Evolutionary conservation across 2,888 invertebrate species (phyloP).

Genomic region (Tipula vernalis): DNA sequence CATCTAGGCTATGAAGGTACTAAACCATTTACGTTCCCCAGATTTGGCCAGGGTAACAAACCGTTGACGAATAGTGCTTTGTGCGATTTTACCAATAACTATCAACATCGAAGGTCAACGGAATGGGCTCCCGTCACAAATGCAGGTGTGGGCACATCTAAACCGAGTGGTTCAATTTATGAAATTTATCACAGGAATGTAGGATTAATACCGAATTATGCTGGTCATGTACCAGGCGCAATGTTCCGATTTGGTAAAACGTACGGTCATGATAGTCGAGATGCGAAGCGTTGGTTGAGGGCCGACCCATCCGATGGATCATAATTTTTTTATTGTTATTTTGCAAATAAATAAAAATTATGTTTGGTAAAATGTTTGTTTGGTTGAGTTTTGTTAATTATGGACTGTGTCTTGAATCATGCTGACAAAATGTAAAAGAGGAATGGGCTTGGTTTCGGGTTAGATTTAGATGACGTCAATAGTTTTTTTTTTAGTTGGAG

Average conservation of each 20-base stretch:
- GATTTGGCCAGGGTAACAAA: slow-evolving; percentile 35
- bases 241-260: slow-evolving; percentile 63
- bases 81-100: slow-evolving; percentile 62
- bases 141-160: slow-evolving; percentile 23
- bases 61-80: slow-evolving; percentile 56
- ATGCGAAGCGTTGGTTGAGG: slow-evolving; percentile 58
- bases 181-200: slow-evolving; percentile 61
- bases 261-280: slow-evolving; percentile 57
- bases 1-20: slow-evolving; percentile 27
- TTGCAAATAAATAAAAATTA: not conserved
- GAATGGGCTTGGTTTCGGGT: too few species aligned
- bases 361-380: not conserved
- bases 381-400: not conserved
- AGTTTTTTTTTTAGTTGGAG: too few species aligned
- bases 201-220: slow-evolving; percentile 63
- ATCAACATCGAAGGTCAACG: slow-evolving; percentile 54
- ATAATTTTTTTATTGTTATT: not conserved
- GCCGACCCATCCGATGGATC: not conserved
- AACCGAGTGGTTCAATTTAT: slow-evolving; percentile 27
- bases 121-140: slow-evolving; percentile 53
- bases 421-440: too few species aligned
- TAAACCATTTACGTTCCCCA: slow-evolving; percentile 28
- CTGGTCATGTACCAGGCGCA: slow-evolving; percentile 64
- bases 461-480: too few species aligned
- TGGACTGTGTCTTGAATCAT: too few species aligned